Percentiles rank a stretch among this genome's conserved stretches.
Evolutionary conservation across 2,113 vertebrate genomes (phyloP).

Genomic region (Colinus virginianus): DNA sequence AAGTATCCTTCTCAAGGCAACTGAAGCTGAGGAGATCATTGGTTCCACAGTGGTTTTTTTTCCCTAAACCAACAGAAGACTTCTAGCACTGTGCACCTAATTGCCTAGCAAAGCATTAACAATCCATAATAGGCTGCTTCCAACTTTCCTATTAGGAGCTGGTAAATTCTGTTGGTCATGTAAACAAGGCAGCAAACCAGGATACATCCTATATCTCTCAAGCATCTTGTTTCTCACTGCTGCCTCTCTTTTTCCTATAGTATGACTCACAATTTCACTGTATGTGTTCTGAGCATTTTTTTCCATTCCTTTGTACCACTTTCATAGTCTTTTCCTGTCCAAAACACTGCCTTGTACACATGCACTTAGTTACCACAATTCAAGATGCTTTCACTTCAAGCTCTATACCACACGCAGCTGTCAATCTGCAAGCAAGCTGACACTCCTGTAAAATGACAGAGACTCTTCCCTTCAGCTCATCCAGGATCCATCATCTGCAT

Average conservation of each 20-base stretch:
- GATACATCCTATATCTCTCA: background rate
- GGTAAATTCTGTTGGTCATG: background rate
- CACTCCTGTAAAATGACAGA: background rate
- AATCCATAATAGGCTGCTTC: background rate
- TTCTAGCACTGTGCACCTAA: background rate
- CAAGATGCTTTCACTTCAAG: background rate
- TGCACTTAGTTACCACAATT: background rate
- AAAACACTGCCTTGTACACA: background rate
- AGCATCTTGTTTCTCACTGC: background rate
- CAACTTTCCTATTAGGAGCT: background rate
- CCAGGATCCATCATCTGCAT: background rate
- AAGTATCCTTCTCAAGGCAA: background rate
- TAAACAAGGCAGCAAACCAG: background rate
- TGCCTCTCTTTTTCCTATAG: background rate
- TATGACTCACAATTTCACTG: too few relatives aligned
- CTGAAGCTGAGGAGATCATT: background rate
- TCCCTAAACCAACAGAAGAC: background rate
- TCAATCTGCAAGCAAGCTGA: background rate
- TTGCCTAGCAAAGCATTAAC: background rate
- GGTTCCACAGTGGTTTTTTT: too few relatives aligned
- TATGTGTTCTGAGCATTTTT: background rate
- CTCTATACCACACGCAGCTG: background rate
- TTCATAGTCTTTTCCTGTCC: background rate
- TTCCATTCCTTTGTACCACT: background rate
- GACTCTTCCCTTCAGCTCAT: background rate